Base-by-base conservation (phyloP, 2,888 invertebrate genomes). In the Drosophila prolongata region DNA sequence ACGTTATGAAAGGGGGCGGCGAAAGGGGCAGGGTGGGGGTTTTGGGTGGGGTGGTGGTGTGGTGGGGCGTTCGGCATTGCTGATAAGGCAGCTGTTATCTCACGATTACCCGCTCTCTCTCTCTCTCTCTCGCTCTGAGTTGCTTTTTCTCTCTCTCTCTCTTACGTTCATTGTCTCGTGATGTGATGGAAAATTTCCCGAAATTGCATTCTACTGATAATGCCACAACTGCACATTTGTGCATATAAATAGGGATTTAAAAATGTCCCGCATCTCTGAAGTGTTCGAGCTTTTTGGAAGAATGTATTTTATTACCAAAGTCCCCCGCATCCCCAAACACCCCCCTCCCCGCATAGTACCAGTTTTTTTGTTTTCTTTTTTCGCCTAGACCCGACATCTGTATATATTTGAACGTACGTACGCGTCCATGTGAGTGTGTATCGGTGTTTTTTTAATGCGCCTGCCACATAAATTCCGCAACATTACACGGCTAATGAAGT, bases 391-490 rank as follows among this genome's bases (percentile, higher is more conserved):
- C 53, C 52, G 46, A 53, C 46, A 40, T 46, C 52, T 43, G 30
- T 34, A 19, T 57, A 59, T 54, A 34, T 59, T 13, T 53, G 14
- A 46, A 24, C 16, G 43, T 16, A 43, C 27, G 14, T 47, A 8
- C 35, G n/a, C 40, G 16, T 49, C 30, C 14, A 47, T 11, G 47
- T 44, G 40, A 14, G 52, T 35, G 37, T 44, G 64, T 44, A 66
- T 66, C 38, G 55, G 52, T 76, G 71, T 80, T 69, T 65, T 68
- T 74, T 80, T 78, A 76, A 82, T 84, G 81, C 73, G 87, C 68
- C 83, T 85, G 83, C 76, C 85, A 85, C 87, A 83, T 85, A 86
- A 87, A 84, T 84, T 85, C 77, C 76, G 80, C 80, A 79, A 85
- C 35, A 84, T 77, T 76, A 78, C 87, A 74, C 65, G 38, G 80